Base-by-base conservation (phyloP, 1,140 invertebrate genomes). In the Tetramorium simillimum region DNA sequence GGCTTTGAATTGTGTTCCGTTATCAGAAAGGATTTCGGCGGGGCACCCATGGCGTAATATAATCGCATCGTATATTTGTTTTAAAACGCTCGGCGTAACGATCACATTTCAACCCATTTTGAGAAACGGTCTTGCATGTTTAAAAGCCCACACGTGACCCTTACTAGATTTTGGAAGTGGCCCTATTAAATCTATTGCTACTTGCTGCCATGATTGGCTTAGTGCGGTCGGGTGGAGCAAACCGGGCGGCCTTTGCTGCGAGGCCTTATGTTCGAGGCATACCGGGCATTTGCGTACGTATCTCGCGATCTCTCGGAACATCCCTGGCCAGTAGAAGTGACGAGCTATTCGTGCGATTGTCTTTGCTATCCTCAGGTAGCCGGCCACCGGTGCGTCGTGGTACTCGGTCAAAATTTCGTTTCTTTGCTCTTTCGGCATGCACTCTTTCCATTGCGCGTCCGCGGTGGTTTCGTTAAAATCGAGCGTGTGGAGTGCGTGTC, bases 401-500 rank as follows among this genome's bases (percentile, higher is more conserved):
- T 58, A 10, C n/a, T 0, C 12, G 43, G 1, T 2, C 0, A 46
- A 1, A 3, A 46, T 56, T 7, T 9, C n/a, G 18, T 1, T 5
- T 46, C 43, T 1, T n/a, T 10, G 6, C 0, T 58, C 5, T 12
- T 24, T 24, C 21, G 53, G 33, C 1, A 58, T 53, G 2, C 51
- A 75, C 2, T 24, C 0, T 3, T 72, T 75, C 72, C 51, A 75
- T 3, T 75, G 72, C 0, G 16, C 12, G 0, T 0, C 4, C 7
- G 33, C 28, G 28, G 28, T 0, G 14, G 0, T 0, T 1, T 24
- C 69, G 0, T 24, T 14, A 1, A 75, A 75, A 0, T 75, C 72
- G 0, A 75, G 5, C 0, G 7, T 1, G 6, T 75, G 33, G 0
- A 58, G 12, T 0, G n/a, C 0, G 12, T 75, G 53, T 2, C 51